These are phyloP conservation scores for Chascanopsetta lugubris DNA, from an alignment of 2,113 vertebrate genomes.

Conservation along the genomic window DNA sequence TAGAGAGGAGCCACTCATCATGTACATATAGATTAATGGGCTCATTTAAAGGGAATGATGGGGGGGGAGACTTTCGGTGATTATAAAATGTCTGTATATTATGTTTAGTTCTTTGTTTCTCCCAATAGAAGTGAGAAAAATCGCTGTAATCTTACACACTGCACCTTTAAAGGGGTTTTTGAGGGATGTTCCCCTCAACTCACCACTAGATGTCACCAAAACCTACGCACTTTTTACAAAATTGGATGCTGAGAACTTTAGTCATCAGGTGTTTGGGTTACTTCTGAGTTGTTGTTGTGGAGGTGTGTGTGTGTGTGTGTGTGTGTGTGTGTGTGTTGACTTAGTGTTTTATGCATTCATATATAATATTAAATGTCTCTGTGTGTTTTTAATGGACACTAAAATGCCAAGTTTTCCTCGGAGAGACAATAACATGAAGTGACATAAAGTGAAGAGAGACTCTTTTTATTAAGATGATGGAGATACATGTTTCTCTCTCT, in stretches of 20 bases:
- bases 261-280: not conserved
- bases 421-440: conserved; percentile 31
- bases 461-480: conserved; percentile 3
- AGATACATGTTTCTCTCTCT: not conserved
- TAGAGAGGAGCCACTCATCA: no score
- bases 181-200: no score
- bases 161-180: no score
- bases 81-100: no score
- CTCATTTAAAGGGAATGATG: no score
- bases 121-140: no score
- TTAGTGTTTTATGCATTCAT: conserved; percentile 10
- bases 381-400: conserved; percentile 7
- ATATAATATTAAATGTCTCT: conserved; percentile 6
- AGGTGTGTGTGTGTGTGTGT: not conserved
- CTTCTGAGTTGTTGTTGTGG: not conserved
- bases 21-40: no score
- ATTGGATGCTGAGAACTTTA: not conserved
- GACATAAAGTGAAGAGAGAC: conserved; percentile 13
- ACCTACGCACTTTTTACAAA: no score
- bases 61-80: no score
- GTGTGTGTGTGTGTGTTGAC: not conserved
- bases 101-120: no score
- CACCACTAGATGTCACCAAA: no score
- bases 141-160: no score
- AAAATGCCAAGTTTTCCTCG: not conserved